Percentiles rank a stretch among this genome's conserved stretches.
These are phyloP conservation scores for Pandion haliaetus DNA, from an alignment of 2,113 vertebrate species.

Conservation along the genomic window DNA sequence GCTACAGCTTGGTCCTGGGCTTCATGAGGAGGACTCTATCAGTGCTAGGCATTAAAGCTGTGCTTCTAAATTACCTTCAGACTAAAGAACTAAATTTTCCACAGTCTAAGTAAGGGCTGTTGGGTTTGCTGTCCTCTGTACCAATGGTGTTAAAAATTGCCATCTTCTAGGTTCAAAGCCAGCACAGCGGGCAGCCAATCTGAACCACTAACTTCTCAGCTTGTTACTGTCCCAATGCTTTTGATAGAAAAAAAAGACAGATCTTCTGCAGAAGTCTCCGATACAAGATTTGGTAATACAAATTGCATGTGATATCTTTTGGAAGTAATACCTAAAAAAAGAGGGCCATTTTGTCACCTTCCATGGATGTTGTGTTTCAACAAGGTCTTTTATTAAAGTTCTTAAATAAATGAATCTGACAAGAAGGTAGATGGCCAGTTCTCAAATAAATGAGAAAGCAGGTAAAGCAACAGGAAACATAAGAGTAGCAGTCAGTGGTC, in stretches of 20 bases:
- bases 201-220: not conserved
- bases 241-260: not conserved
- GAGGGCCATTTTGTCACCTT: not conserved
- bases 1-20: not conserved
- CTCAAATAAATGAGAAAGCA: not conserved
- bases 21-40: not conserved
- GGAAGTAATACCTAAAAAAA: not conserved
- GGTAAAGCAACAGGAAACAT: not conserved
- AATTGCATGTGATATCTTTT: not conserved
- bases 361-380: not conserved
- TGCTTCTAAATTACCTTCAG: not conserved
- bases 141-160: not conserved
- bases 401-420: not conserved
- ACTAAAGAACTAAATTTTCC: not conserved
- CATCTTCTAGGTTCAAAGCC: not conserved
- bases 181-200: not conserved
- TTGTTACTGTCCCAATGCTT: not conserved
- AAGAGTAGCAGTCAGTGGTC: not conserved
- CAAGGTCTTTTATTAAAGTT: not conserved
- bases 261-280: not conserved
- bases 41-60: not conserved
- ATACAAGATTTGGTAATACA: not conserved
- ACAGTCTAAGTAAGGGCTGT: not conserved
- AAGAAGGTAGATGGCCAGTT: not conserved
- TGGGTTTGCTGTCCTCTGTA: not conserved